Base-by-base conservation (phyloP, 1,140 invertebrate genomes). In the Drosophila watanabei region DNA sequence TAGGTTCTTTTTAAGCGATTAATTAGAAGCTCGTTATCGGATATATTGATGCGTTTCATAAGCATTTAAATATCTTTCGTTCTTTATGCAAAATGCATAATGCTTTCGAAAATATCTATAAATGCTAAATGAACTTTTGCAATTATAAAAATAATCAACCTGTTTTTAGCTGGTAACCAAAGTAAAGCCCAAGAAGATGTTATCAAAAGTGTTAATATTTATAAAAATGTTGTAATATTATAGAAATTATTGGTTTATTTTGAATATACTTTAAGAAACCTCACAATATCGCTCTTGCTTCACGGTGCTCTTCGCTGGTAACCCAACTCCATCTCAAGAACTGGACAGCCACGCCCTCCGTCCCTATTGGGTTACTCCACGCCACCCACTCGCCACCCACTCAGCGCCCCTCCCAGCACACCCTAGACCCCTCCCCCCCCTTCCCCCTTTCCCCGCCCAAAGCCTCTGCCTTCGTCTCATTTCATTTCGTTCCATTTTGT, bases 401-500 rank as follows among this genome's bases (percentile, higher is more conserved):
- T 11, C n/a, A n/a, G 2, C 48, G 7, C 20, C 6, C 8, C 33
- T 43, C 28, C 46, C 30, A 2, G 1, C 28, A 30, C 13, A 46
- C 14, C 56, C 39, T 41, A 46, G 13, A 48, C 4, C 7, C 4
- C n/a, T 2, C 39, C 20, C 20, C 16, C 4, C 7, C 4, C n/a
- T 2, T 33, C 20, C 20, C 16, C 33, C 10, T 9, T 37, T 11
- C 5, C 30, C 10, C 30, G 1, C 28, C 56, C 60, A 32, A 35
- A 46, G 49, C 32, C 73, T 49, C 20, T 7, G 39, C 73, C 61
- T 63, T 63, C 54, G 66, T 80, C 71, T 73, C 80, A 80, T 88
- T 73, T 83, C 80, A 77, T 87, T 87, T 87, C 76, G 69, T 84
- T 89, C 80, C 85, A 89, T 89, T 89, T 89, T 89, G 85, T 89